These are phyloP conservation scores for Marisa cornuarietis DNA, from an alignment of 1,140 invertebrate species.

Conservation along the genomic window DNA sequence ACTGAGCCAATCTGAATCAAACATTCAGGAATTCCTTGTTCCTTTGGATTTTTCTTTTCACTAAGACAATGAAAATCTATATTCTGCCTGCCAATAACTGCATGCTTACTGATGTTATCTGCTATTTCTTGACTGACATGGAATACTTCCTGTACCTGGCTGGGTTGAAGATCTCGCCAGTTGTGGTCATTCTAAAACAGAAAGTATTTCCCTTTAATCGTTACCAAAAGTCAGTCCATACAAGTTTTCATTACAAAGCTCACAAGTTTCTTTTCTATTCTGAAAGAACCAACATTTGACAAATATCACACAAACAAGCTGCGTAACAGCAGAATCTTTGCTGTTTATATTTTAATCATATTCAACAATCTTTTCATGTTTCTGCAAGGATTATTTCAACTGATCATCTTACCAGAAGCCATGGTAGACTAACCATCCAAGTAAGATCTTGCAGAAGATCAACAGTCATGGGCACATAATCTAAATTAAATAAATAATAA, in stretches of 20 bases:
- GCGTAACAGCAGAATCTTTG: neutral
- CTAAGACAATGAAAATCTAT: too few relatives aligned
- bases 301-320: neutral
- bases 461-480: slow-evolving; percentile 11
- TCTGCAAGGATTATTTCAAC: neutral
- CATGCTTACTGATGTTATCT: slow-evolving; percentile 19
- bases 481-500: slow-evolving; percentile 13
- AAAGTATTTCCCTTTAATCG: neutral
- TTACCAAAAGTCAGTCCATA: too few relatives aligned
- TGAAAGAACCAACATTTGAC: too few relatives aligned
- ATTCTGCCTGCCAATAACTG: neutral
- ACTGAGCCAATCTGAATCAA: too few relatives aligned
- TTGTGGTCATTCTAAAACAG: slow-evolving; percentile 19
- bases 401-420: slow-evolving; percentile 49
- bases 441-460: slow-evolving; percentile 37
- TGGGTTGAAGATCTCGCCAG: slow-evolving; percentile 27
- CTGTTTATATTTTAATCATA: neutral
- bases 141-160: slow-evolving; percentile 13
- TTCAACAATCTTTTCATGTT: neutral
- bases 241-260: too few relatives aligned
- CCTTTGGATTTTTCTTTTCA: too few relatives aligned
- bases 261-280: too few relatives aligned
- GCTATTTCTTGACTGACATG: slow-evolving; percentile 13
- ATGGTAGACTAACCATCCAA: slow-evolving; percentile 52
- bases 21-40: too few relatives aligned